Base-by-base conservation (phyloP, 2,888 invertebrate species). In the Agriopis marginaria region DNA sequence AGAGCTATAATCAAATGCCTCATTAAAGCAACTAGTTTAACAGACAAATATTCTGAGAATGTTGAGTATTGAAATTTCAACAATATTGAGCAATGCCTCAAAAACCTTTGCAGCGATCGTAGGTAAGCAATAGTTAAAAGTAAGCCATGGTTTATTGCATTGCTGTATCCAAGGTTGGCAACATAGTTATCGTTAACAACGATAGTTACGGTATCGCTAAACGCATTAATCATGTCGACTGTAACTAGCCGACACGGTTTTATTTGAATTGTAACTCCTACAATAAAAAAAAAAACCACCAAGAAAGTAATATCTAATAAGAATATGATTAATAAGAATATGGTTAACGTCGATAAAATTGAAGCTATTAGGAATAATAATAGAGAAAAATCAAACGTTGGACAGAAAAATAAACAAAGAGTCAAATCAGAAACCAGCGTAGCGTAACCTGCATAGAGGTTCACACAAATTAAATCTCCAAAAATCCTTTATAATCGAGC, bases 401-500 rank as follows among this genome's bases (percentile, higher is more conserved):
- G 67, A 77, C 58, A 72, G 74, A 75, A 76, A 84, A 83, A 81
- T 79, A 81, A 86, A 87, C 83, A 84, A 84, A 78, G 77, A 80
- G 76, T 76, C 78, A 78, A 83, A 80, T 82, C 78, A 72, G 75
- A 81, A 82, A 68, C 69, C 83, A 83, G 47, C 83, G 85, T 79
- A 82, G 77, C 89, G 87, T 89, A 76, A 77, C 86, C 75, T 75
- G 79, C 73, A 72, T 76, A 79, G 80, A 78, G 86, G 93, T 93
- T 93, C 94, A 90, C 93, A 94, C 91, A 91, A 88, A 89, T 87
- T 86, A 86, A 87, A 88, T 88, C 87, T 81, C 89, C 88, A 83
- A 90, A 89, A 85, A 87, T 80, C 81, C 74, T 85, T 87, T 82
- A 77, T 79, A 73, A 77, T 79, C 79, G 82, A 78, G 78, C 79